Evolutionary conservation across 2,888 invertebrate species (phyloP), one percentile per base, ranked within the genome.

Genomic region (Cryptophagus acutangulus): DNA sequence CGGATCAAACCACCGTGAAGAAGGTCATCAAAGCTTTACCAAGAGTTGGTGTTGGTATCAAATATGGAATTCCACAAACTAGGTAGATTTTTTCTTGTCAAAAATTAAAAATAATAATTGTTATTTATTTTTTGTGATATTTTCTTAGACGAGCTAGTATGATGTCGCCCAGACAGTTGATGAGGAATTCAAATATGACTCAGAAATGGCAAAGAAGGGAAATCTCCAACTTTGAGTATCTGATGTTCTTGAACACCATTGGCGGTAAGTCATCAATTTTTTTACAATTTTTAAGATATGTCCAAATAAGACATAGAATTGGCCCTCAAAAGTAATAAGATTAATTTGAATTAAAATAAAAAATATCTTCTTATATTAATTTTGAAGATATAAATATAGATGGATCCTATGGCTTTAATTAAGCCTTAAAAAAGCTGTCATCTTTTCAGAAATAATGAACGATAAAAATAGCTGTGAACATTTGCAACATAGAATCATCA

Each of bases 241-340:
- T 99, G 58, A 99, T 99, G 97, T 99, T 99, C 76, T 82, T 99
- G 54, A 99, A 99, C 71, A 99, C 99, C 12, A 96, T 99, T 53
- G 97, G 99, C 45, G 95, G 90, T 89, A 63, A 77, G 79, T 63
- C 30, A 13, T 31, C 3, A 6, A 6, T 20, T 6, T 20, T 20
- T 20, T n/a, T n/a, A n/a, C n/a, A n/a, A n/a, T n/a, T n/a, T n/a
- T n/a, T n/a, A n/a, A n/a, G n/a, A n/a, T n/a, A n/a, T n/a, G n/a
- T n/a, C n/a, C n/a, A n/a, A n/a, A n/a, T n/a, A n/a, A n/a, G n/a
- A n/a, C n/a, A n/a, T n/a, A n/a, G n/a, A n/a, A n/a, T n/a, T n/a
- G n/a, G n/a, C n/a, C n/a, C n/a, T n/a, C n/a, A n/a, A n/a, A n/a
- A n/a, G n/a, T n/a, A n/a, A n/a, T n/a, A n/a, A n/a, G n/a, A n/a